Evolutionary conservation across 2,888 invertebrate species (phyloP), one percentile per base, ranked within the genome.

Genomic region (Leptura quadrifasciata): DNA sequence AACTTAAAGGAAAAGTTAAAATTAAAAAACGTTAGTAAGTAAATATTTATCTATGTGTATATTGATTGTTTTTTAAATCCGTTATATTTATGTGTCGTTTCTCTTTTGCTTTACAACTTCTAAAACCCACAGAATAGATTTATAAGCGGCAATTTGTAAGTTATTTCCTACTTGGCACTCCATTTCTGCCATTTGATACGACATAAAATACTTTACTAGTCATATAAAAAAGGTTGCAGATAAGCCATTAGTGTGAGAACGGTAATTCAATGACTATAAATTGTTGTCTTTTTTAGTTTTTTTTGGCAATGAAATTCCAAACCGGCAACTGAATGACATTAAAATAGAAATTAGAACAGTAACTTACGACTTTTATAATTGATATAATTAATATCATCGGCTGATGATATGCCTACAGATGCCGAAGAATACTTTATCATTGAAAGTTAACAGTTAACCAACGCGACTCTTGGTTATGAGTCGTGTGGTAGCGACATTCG

Each of bases 141-240:
- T 47, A 47, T 47, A 47, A n/a, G 47, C 15, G 15, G 47, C n/a
- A 47, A 47, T 47, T 47, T 47, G 47, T 39, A 39, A 39, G 39
- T 47, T 47, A 47, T 47, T 47, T 47, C 47, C 47, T n/a, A n/a
- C 47, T 47, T 47, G n/a, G n/a, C 47, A 47, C 47, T 47, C n/a
- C 12, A 39, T 39, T 47, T 47, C 47, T 47, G 47, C 47, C 47
- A 47, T 47, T 47, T 47, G 47, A 47, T 47, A 47, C 47, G 15
- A 47, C 47, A 47, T 47, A 47, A 47, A 47, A n/a, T 47, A 47
- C 47, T 47, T 47, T 47, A 47, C 47, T 39, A 10, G 39, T 47
- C 47, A 47, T 47, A 47, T n/a, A 47, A 39, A 39, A 39, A 12
- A 47, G 47, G 5, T n/a, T n/a, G 12, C 15, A 47, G 47, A 47